Conservation (phyloP, 1,140 invertebrate species). For the Drosophila gunungcola region DNA sequence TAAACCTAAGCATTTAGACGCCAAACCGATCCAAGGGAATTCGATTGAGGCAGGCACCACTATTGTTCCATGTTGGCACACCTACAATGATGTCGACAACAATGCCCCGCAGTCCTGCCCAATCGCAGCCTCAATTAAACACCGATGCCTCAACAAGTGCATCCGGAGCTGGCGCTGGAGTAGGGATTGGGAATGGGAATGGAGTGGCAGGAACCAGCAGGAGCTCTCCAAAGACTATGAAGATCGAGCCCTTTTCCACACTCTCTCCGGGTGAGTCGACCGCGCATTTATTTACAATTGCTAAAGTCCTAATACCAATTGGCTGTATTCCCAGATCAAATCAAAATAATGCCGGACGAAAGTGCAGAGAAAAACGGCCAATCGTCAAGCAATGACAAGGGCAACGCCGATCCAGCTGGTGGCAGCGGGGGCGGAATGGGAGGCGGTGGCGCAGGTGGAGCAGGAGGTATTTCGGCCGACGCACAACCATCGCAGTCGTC, state of each 20-base stretch:
- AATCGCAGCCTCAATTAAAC: conserved; percentile 28
- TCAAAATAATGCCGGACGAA: conserved; percentile 55
- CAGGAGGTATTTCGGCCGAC: conserved; percentile 14
- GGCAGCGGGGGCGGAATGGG: conserved; percentile 11
- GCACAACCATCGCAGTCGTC: conserved; percentile 13
- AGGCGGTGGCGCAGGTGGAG: neutral
- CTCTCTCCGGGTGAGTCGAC: conserved; percentile 54
- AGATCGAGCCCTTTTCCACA: conserved; percentile 50
- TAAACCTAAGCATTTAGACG: neutral
- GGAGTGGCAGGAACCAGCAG: conserved; percentile 1
- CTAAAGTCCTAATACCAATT: conserved; percentile 5
- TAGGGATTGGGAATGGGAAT: neutral
- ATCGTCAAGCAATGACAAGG: conserved; percentile 27
- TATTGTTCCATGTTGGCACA: conserved; percentile 29
- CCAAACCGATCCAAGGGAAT: neutral
- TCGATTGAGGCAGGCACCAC: neutral
- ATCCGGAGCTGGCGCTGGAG: neutral
- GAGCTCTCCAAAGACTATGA: conserved; percentile 42
- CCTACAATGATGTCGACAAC: conserved; percentile 60
- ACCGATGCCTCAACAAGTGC: conserved; percentile 39
- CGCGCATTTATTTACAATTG: neutral
- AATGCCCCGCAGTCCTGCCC: conserved; percentile 50
- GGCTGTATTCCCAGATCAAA: conserved; percentile 29
- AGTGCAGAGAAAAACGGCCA: conserved; percentile 11
- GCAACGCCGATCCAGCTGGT: conserved; percentile 12